Evolutionary conservation across 1,140 invertebrate genomes (phyloP).

Genomic region (Drosophila trapezifrons): DNA sequence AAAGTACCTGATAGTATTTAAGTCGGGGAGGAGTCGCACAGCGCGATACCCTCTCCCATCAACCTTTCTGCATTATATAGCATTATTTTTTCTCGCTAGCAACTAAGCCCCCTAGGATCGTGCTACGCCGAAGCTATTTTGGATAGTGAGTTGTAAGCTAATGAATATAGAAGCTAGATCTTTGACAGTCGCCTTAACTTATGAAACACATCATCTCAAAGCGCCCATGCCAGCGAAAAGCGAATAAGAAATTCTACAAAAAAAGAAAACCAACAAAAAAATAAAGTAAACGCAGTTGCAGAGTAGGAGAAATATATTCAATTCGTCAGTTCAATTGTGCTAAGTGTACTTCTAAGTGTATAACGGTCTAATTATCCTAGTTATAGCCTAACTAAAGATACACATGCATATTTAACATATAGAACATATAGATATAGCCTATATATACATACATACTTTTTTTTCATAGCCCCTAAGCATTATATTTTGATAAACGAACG

Average conservation of each 20-base stretch:
- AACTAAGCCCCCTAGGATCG: slow-evolving; percentile 16
- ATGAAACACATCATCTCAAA: slow-evolving; percentile 62
- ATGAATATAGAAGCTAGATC: slow-evolving; percentile 52
- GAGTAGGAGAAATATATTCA: slow-evolving; percentile 37
- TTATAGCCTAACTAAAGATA: slow-evolving; percentile 53
- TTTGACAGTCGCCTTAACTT: slow-evolving; percentile 74
- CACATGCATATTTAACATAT: slow-evolving; percentile 48
- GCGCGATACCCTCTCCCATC: neutral
- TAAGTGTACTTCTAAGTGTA: slow-evolving; percentile 80
- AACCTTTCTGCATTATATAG: slow-evolving; percentile 31
- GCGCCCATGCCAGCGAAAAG: slow-evolving; percentile 25
- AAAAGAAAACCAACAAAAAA: neutral
- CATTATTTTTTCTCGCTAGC: slow-evolving; percentile 22
- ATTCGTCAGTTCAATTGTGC: slow-evolving; percentile 69
- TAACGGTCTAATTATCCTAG: slow-evolving; percentile 73
- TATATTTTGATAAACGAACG: slow-evolving; percentile 65
- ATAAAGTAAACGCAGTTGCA: too few relatives aligned
- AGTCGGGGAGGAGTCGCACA: slow-evolving; percentile 26
- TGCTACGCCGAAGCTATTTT: slow-evolving; percentile 16
- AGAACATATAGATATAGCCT: slow-evolving; percentile 40
- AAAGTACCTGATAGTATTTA: slow-evolving; percentile 84
- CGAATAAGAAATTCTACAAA: slow-evolving; percentile 5
- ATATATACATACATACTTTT: slow-evolving; percentile 48
- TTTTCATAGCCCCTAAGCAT: slow-evolving; percentile 48
- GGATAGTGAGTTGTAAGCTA: slow-evolving; percentile 19